phyloP scores from a whole-genome alignment of 2,113 vertebrate species.

The Clupea harengus region DNA sequence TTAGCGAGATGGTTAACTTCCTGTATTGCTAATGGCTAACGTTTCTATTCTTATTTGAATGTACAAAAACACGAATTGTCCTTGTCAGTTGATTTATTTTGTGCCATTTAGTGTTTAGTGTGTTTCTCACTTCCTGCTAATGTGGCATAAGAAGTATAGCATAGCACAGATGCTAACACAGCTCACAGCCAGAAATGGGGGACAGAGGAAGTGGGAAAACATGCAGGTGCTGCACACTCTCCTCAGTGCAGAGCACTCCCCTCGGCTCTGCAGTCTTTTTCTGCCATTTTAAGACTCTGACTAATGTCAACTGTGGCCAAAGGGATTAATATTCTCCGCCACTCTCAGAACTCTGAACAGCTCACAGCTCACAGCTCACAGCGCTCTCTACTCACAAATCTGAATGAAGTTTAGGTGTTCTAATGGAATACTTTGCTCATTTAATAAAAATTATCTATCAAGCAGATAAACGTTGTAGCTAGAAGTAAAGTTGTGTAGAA shows the following conservation, averaged over 20 bases:
- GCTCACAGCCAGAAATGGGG: not conserved
- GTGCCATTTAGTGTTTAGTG: not conserved
- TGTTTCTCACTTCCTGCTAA: not conserved
- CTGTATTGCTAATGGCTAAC: not conserved
- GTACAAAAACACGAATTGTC: not conserved
- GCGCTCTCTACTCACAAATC: not conserved
- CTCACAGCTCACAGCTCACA: not conserved
- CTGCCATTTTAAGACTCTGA: not conserved
- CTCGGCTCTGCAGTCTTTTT: not conserved
- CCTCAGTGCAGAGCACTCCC: not conserved
- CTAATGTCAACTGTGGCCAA: slow-evolving; percentile 15
- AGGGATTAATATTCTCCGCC: slow-evolving; percentile 7
- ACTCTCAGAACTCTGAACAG: not conserved
- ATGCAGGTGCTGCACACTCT: not conserved
- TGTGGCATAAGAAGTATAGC: not conserved
- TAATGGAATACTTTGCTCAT: not conserved
- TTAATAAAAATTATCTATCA: not conserved
- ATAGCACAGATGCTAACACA: not conserved
- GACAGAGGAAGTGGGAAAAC: not conserved
- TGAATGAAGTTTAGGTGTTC: not conserved
- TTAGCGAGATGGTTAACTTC: not conserved
- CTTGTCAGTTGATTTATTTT: not conserved
- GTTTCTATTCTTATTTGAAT: not conserved
- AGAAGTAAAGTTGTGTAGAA: not conserved
- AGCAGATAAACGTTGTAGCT: too few relatives aligned